Percentiles rank a stretch among this genome's conserved stretches.
Evolutionary conservation across 2,888 invertebrate genomes (phyloP).

Genomic region (Heliconius cydno): DNA sequence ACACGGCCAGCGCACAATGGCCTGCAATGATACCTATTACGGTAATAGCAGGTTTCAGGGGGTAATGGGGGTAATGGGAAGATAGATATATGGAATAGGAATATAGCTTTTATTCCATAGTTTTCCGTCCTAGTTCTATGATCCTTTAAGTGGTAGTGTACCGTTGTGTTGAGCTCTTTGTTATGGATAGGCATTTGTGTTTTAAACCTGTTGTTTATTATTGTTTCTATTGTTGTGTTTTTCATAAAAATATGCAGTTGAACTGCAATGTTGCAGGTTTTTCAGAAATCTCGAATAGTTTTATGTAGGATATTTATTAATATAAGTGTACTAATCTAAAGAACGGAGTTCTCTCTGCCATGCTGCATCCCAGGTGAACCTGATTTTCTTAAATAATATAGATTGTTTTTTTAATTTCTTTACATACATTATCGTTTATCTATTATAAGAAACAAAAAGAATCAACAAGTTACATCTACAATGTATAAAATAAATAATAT

Average conservation of each 20-base stretch:
- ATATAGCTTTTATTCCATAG: slow-evolving; percentile 30
- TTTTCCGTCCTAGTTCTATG: slow-evolving; percentile 29
- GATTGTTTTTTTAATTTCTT: no score
- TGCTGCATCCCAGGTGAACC: no score
- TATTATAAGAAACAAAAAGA: no score
- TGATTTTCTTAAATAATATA: no score
- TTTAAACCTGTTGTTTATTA: slow-evolving; percentile 19
- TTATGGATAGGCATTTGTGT: slow-evolving; percentile 14
- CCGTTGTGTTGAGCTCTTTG: slow-evolving; percentile 15
- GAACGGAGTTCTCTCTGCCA: no score
- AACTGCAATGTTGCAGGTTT: not conserved
- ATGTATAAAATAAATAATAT: no score
- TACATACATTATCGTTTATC: no score
- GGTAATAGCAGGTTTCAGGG: slow-evolving; percentile 35
- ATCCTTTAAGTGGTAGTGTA: slow-evolving; percentile 23
- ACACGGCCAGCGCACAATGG: slow-evolving; percentile 31
- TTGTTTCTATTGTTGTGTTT: slow-evolving; percentile 14
- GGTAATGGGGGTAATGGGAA: slow-evolving; percentile 34
- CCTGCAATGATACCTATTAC: slow-evolving; percentile 40
- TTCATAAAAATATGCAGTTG: not conserved
- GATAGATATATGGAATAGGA: slow-evolving; percentile 21
- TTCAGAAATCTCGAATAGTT: not conserved
- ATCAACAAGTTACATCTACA: no score
- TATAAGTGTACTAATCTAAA: no score
- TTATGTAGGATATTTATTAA: not conserved